phyloP scores from a whole-genome alignment of 2,888 invertebrate species.

The Hetaerina titia region DNA sequence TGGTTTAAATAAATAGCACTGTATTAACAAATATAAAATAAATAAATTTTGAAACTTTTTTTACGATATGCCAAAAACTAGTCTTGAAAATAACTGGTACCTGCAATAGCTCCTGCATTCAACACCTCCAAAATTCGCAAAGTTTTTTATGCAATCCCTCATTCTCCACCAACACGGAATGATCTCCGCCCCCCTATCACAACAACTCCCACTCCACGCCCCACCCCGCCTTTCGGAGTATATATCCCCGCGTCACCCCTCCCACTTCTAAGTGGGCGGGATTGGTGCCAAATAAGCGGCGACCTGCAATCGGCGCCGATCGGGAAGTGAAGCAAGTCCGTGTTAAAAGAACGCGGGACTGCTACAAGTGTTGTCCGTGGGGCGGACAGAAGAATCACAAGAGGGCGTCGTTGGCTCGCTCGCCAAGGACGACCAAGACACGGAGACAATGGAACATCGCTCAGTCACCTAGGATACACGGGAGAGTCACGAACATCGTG shows the following conservation, averaged over 20 bases:
- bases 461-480: neutral
- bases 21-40: too few species aligned
- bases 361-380: slow-evolving; percentile 18
- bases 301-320: slow-evolving; percentile 19
- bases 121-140: too few species aligned
- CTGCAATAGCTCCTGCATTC: too few species aligned
- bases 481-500: neutral
- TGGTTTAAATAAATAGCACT: too few species aligned
- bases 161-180: neutral
- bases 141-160: neutral
- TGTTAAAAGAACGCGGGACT: slow-evolving; percentile 32
- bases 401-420: neutral
- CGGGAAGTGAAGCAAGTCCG: slow-evolving; percentile 14
- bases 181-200: neutral
- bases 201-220: neutral
- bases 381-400: neutral
- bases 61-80: too few species aligned
- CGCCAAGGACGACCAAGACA: slow-evolving; percentile 25
- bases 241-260: neutral
- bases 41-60: too few species aligned
- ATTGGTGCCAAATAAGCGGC: slow-evolving; percentile 13
- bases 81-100: too few species aligned
- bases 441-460: neutral
- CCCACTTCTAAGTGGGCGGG: slow-evolving; percentile 9
- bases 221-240: neutral